A percentile compares a stretch with the other conserved stretches of the same genome.
phyloP scores from a whole-genome alignment of 2,797 vertebrate species.

The Carduelis carduelis region DNA sequence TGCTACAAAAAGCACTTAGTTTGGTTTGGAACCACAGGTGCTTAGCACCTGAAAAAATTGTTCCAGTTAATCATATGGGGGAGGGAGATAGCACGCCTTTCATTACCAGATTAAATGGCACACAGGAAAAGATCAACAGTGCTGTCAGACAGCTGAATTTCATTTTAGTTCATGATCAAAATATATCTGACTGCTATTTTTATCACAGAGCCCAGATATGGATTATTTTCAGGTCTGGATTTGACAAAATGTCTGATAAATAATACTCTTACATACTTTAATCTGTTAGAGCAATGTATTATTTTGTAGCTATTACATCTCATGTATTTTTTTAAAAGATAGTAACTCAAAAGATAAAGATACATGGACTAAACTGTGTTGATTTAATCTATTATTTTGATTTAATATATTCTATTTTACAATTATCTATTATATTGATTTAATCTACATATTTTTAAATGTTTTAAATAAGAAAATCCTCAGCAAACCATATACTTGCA shows the following conservation, averaged over 20 bases:
- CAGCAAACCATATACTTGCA: background rate
- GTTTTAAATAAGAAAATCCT: background rate
- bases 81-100: background rate
- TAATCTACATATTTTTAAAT: background rate
- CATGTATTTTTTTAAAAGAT: background rate
- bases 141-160: slow-evolving; percentile 39
- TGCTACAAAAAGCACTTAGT: background rate
- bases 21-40: slow-evolving; percentile 8
- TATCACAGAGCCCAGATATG: slow-evolving; percentile 20
- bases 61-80: background rate
- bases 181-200: slow-evolving; percentile 33
- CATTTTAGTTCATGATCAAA: slow-evolving; percentile 8
- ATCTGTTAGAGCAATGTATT: background rate
- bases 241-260: slow-evolving; percentile 1
- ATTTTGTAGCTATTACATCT: background rate
- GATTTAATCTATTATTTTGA: background rate
- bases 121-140: slow-evolving; percentile 46
- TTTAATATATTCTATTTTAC: background rate
- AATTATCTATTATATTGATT: background rate
- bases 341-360: background rate
- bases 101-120: slow-evolving; percentile 47
- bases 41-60: background rate
- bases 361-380: background rate
- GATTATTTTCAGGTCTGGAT: slow-evolving; percentile 24
- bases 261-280: background rate